These are phyloP conservation scores for Trinorchestia longiramus DNA, from an alignment of 1,140 invertebrate genomes.

Conservation along the genomic window DNA sequence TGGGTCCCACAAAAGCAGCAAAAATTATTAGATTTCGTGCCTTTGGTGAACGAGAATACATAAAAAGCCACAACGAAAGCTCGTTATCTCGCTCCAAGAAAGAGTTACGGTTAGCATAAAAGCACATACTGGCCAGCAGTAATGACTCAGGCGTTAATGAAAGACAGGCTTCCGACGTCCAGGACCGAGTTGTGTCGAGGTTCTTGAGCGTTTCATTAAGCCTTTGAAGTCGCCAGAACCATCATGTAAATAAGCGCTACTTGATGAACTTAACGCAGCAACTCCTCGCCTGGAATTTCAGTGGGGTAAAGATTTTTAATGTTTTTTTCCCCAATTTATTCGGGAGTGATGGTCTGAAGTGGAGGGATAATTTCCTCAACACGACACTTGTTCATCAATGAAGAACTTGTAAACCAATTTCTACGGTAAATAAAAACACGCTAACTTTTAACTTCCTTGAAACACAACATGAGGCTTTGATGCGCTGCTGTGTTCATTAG, in stretches of 20 bases:
- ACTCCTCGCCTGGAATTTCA: background rate
- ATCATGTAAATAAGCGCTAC: slow-evolving; percentile 1
- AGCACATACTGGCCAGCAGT: background rate
- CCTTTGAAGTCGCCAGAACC: background rate
- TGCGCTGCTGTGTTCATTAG: background rate
- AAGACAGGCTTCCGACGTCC: background rate
- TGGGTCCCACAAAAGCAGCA: background rate
- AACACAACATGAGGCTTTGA: background rate
- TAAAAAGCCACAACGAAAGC: background rate
- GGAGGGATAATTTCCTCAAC: background rate
- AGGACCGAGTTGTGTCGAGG: background rate
- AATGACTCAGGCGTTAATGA: background rate
- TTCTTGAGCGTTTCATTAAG: slow-evolving; percentile 1
- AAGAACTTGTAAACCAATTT: background rate
- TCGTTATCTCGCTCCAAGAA: background rate
- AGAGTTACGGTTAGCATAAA: slow-evolving; percentile 8
- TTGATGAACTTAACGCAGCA: background rate
- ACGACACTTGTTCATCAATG: background rate
- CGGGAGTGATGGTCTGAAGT: background rate
- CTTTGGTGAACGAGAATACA: background rate
- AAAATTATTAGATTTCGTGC: background rate
- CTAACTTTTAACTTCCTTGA: background rate
- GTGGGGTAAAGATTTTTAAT: background rate
- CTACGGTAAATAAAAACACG: background rate
- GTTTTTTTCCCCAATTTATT: background rate